Conservation (phyloP, 1,140 invertebrate species). For the Neoseiulus cucumeris region DNA sequence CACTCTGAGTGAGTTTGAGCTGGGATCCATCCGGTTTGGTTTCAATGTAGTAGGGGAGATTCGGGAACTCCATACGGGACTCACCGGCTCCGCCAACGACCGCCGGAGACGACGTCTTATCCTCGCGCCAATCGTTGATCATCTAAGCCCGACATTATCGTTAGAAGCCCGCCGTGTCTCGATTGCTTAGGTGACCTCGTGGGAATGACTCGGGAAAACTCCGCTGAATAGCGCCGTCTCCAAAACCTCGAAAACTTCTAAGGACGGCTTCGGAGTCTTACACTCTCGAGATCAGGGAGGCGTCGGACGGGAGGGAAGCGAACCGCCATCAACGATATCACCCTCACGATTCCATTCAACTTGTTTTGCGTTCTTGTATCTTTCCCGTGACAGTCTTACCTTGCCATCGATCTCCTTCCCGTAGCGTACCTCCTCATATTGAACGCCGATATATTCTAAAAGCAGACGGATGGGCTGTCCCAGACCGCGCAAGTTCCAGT, state of each 20-base stretch:
- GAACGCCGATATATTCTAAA: slow-evolving; percentile 14
- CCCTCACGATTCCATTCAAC: too few species aligned
- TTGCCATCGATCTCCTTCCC: neutral
- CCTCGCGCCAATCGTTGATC: neutral
- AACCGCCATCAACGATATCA: too few species aligned
- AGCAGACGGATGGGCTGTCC: slow-evolving; percentile 17
- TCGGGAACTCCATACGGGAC: neutral
- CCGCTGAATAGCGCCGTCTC: neutral
- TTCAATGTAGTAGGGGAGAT: neutral
- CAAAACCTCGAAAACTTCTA: neutral
- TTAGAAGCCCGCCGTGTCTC: neutral
- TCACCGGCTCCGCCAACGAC: neutral
- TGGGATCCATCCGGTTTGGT: neutral
- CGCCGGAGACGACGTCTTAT: neutral
- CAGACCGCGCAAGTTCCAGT: slow-evolving; percentile 17
- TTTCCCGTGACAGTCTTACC: too few species aligned
- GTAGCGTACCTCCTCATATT: slow-evolving; percentile 18
- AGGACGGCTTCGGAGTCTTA: neutral
- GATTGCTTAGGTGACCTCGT: too few species aligned
- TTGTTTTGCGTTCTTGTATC: too few species aligned
- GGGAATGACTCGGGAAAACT: neutral
- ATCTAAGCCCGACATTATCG: neutral
- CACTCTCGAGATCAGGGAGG: neutral
- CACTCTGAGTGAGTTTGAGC: neutral
- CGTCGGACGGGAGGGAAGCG: neutral